Percentiles rank a stretch among this genome's conserved stretches.
Conservation (phyloP, 2,888 invertebrate genomes). For the Alentia gelatinosa region DNA sequence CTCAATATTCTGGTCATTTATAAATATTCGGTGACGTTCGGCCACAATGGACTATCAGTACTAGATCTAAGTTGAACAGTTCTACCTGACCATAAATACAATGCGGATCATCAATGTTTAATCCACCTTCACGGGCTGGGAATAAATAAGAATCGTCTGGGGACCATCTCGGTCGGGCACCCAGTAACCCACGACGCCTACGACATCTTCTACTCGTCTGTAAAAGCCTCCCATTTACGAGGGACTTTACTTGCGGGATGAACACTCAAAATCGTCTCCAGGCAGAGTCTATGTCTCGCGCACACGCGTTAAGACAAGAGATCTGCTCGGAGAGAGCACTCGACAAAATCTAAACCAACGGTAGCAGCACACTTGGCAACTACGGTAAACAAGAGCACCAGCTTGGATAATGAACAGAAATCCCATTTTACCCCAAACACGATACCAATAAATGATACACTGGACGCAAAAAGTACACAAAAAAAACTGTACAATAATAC, state of each 20-base stretch:
- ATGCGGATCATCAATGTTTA: too few relatives aligned
- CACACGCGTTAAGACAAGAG: background rate
- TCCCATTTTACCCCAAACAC: background rate
- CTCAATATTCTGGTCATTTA: too few relatives aligned
- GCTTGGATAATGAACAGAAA: slow-evolving; percentile 10
- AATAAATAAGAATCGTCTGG: too few relatives aligned
- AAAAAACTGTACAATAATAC: background rate
- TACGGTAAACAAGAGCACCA: slow-evolving; percentile 12
- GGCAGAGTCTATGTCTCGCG: background rate
- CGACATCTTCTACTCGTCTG: too few relatives aligned
- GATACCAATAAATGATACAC: slow-evolving; percentile 16
- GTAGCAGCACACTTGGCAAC: slow-evolving; percentile 1
- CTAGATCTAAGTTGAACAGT: too few relatives aligned
- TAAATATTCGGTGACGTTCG: too few relatives aligned
- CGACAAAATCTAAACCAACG: background rate
- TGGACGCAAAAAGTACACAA: background rate
- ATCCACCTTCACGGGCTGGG: too few relatives aligned
- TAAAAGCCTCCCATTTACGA: too few relatives aligned
- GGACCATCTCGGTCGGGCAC: too few relatives aligned
- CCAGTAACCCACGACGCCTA: too few relatives aligned
- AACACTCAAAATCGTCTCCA: background rate
- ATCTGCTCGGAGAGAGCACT: background rate
- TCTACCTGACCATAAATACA: too few relatives aligned
- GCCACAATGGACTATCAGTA: too few relatives aligned
- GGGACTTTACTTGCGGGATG: background rate